Evolutionary conservation across 2,888 invertebrate genomes (phyloP), one percentile per base, ranked within the genome.

Genomic region (Frankliniella intonsa): DNA sequence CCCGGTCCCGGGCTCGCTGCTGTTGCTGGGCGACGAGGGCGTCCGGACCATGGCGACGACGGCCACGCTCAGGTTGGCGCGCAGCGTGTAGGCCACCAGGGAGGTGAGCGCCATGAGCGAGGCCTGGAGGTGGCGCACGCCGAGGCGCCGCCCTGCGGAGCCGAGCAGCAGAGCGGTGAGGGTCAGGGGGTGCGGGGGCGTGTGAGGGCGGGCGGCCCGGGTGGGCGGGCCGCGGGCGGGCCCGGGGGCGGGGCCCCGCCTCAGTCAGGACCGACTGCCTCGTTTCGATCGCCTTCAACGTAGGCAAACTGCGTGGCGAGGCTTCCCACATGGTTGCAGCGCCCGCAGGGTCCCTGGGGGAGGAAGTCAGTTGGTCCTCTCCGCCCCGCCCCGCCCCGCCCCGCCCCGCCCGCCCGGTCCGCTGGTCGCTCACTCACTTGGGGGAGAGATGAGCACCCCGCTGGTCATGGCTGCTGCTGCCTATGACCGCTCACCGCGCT

Each of bases 61-160:
- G 69, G 69, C 69, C 22, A 76, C 69, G 69, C 69, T 76, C 7
- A 76, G 22, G 69, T 76, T 76, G 25, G 69, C 69, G 11, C 69
- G 69, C 22, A 76, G 69, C 69, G 69, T 11, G 69, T 76, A 76
- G 25, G 25, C 69, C 22, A 76, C 69, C 25, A 76, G 25, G 69
- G 69, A 76, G 22, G 25, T 25, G 69, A 76, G 69, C 22, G 69
- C 69, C 69, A 76, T 11, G 25, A 76, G 69, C 22, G 22, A 76
- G 25, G 69, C 69, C 25, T 76, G 69, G 11, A 76, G 22, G 69
- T 76, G 69, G 22, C 69, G 22, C 69, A 76, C 69, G 69, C 69
- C 69, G 7, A 76, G 69, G 11, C 69, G 25, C 25, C 12, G 22
- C 69, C 69, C 69, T 76, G 69, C 10, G 69, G 62, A 62, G 19